Evolutionary conservation across 2,797 vertebrate species (phyloP).

Genomic region (Acrocephalus scirpaceus): DNA sequence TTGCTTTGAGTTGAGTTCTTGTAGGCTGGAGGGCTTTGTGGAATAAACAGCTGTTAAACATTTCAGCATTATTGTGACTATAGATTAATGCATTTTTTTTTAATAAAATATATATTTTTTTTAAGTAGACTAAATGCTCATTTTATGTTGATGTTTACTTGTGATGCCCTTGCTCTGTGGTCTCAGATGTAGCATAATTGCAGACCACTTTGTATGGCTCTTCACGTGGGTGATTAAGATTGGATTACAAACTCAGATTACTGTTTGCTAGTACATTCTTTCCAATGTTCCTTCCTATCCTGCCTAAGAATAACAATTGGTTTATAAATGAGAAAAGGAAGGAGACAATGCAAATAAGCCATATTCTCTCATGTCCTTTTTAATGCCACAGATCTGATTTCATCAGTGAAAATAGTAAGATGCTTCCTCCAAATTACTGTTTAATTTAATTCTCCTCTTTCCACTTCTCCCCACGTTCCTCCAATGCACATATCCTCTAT

Average conservation of each 20-base stretch:
- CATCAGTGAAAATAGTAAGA: background rate
- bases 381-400: constrained; percentile 11
- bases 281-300: background rate
- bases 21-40: background rate
- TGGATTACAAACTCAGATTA: background rate
- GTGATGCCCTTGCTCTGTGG: accelerated
- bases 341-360: background rate
- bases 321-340: constrained; percentile 33
- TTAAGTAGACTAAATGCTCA: background rate
- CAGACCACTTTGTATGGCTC: background rate
- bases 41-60: background rate
- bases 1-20: background rate
- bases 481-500: background rate
- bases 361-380: background rate
- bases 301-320: background rate
- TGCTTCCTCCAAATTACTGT: constrained; percentile 15
- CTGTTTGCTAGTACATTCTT: background rate
- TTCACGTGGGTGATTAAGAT: background rate
- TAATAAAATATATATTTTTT: too few relatives aligned
- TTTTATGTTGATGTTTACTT: accelerated
- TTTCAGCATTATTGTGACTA: background rate
- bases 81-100: background rate
- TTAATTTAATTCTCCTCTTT: constrained; percentile 37
- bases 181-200: background rate
- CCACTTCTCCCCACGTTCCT: background rate